Evolutionary conservation across 2,113 vertebrate genomes (phyloP), one percentile per base, ranked within the genome.

Genomic region (Meleagris gallopavo): DNA sequence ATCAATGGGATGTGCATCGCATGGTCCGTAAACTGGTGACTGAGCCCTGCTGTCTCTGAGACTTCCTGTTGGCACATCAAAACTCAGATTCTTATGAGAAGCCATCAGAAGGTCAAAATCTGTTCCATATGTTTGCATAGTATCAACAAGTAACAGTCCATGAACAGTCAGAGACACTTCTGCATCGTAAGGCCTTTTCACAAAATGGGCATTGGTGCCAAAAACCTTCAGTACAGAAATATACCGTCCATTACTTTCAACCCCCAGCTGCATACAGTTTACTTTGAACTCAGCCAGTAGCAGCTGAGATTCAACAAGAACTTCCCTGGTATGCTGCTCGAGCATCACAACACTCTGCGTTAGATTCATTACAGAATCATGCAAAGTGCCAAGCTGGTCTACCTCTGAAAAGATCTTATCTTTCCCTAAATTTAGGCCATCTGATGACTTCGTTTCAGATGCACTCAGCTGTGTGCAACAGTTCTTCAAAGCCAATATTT

Each of bases 201-300:
- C 98, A 96, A 99, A 99, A 95, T 99, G 98, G 43, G 99, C 99
- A 13, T 99, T 99, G 57, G 99, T 99, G 58, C 99, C 98, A 76
- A 99, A 99, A 8, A 99, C 99, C 86, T 99, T 99, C 27, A 99
- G 98, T 52, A 99, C 99, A 10, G 99, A 99, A 94, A 99, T 99
- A 71, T 99, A 99, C 4, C 98, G 98, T 3, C 99, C 99, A 0
- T 98, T 98, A 74, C 98, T 99, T 97, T 99, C 99, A 18, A 99
- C 98, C 1, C 98, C 99, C 22, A 99, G 77, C 97, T 99, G 99
- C 99, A 99, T 99, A 54, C 99, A 99, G 96, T 99, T 99, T 2
- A 99, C 99, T 90, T 98, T 99, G 89, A 99, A 99, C 77, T 99
- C 98, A 2, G 99, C 99, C 79, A 99, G 91, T 25, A 99, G 99